Evolutionary conservation across 2,113 vertebrate genomes (phyloP).

Genomic region (Istiophorus platypterus): DNA sequence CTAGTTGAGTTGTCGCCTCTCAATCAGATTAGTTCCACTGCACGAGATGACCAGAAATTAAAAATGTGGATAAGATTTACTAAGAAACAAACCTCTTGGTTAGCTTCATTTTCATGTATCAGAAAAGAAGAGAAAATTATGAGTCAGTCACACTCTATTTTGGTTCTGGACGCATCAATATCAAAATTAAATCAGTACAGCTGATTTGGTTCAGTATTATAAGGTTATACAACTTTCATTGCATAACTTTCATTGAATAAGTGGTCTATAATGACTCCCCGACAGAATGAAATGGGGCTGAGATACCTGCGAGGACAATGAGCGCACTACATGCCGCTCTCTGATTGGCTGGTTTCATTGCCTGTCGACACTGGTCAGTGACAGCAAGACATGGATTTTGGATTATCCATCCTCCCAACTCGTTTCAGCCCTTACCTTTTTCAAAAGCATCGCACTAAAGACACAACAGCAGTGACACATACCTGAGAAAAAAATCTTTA

Average conservation of each 20-base stretch:
- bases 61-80: slow-evolving; percentile 3
- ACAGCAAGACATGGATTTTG: not conserved
- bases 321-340: slow-evolving; percentile 16
- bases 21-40: slow-evolving; percentile 16
- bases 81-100: not conserved
- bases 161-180: not conserved
- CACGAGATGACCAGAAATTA: not conserved
- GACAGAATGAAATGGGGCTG: not conserved
- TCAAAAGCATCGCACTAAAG: slow-evolving; percentile 12
- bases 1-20: not conserved
- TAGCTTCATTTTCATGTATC: not conserved
- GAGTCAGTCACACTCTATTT: not conserved
- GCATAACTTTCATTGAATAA: not conserved
- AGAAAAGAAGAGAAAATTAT: not conserved
- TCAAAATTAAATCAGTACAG: slow-evolving; percentile 10
- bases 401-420: not conserved
- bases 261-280: not conserved
- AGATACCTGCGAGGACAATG: slow-evolving; percentile 8
- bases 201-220: slow-evolving; percentile 1
- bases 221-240: not conserved
- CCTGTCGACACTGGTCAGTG: slow-evolving; percentile 38
- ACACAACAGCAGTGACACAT: not conserved
- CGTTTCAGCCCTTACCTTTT: slow-evolving; percentile 16
- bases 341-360: slow-evolving; percentile 58
- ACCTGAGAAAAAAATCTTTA: not conserved